Evolutionary conservation across 2,113 vertebrate genomes (phyloP).

Genomic region (Ploceus nigricollis): DNA sequence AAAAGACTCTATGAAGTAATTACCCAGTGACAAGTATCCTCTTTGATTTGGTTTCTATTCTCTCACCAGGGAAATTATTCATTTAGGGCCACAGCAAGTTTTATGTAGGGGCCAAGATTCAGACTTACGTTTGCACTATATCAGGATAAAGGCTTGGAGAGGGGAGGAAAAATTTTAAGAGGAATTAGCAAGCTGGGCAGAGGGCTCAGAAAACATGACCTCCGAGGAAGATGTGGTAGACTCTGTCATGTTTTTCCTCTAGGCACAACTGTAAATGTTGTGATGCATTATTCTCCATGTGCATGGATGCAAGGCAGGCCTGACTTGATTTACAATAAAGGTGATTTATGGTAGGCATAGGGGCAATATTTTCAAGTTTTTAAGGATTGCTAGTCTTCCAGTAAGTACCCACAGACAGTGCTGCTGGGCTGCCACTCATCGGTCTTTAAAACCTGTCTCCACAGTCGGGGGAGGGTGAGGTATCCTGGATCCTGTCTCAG

Average conservation of each 20-base stretch:
- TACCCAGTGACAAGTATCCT: neutral
- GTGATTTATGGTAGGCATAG: neutral
- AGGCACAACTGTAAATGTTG: neutral
- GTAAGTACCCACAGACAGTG: neutral
- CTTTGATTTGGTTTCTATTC: neutral
- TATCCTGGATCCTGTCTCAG: neutral
- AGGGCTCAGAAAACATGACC: neutral
- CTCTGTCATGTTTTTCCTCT: fast-evolving
- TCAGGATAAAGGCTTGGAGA: neutral
- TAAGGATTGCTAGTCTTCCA: neutral
- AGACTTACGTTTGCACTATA: neutral
- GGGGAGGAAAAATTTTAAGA: neutral
- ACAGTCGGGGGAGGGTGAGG: neutral
- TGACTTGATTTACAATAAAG: neutral
- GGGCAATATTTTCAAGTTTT: neutral
- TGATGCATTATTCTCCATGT: neutral
- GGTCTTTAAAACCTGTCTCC: neutral
- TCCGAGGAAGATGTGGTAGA: neutral
- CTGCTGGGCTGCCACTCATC: neutral
- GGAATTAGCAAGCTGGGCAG: neutral
- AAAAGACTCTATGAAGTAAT: neutral
- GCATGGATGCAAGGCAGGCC: neutral
- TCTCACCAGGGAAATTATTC: neutral
- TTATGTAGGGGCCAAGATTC: neutral
- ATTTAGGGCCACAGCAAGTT: neutral